Base-by-base conservation (phyloP, 1,140 invertebrate genomes). In the Drosophila lacertosa region DNA sequence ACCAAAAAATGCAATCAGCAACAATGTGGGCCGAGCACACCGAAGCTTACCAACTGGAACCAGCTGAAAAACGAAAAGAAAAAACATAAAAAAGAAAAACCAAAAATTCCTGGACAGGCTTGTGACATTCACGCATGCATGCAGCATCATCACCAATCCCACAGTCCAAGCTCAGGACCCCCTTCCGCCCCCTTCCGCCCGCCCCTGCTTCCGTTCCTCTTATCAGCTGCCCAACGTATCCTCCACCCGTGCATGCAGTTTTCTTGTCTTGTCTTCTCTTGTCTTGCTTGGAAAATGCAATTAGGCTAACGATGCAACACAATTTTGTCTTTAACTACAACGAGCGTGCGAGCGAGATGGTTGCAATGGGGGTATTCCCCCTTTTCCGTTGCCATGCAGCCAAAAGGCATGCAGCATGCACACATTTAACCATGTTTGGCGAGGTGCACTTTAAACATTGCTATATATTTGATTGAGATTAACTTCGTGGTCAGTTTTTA, bases 231-330 rank as follows among this genome's bases (percentile, higher is more conserved):
- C 22, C 3, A 42, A 3, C 22, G 5, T 29, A 51, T 16, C 32
- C 10, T 20, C 15, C 15, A 20, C 29, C 32, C 47, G 13, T 54
- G 13, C 10, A 6, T 29, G 18, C 39, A 32, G 32, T 18, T n/a
- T 29, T 79, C 74, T 60, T 80, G 66, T 16, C 15, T 33, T 51
- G 24, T 18, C 53, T 18, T 33, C 20, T 39, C 15, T 40, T 51
- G 58, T 39, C 65, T 62, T 51, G 33, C 54, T 40, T 40, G 77
- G 42, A 81, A 81, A 86, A 86, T 86, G 81, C 81, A 86, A 88
- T 86, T 86, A 86, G 77, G 79, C 81, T 86, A 86, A 86, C 81
- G 81, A 86, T 88, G 81, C 82, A 86, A 77, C 82, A 70, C 82
- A 88, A 86, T 86, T 86, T 86, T 70, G 81, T 86, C 73, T 81